Percentiles rank a stretch among this genome's conserved stretches.
Conservation (phyloP, 2,888 invertebrate species). For the Zaprionus obscuricornis region DNA sequence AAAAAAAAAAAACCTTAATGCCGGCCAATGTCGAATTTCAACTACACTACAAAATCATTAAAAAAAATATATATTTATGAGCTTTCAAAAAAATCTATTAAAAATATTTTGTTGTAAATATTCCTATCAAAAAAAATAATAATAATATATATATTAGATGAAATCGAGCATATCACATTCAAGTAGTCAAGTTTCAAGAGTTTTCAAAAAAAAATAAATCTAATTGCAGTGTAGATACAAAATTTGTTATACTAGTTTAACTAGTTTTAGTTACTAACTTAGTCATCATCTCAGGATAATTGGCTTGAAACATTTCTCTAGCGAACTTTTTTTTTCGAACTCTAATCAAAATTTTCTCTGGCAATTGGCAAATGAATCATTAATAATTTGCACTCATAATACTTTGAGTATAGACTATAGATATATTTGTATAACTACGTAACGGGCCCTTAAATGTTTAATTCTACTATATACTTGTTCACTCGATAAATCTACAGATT, state of each 20-base stretch:
- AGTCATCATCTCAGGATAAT: constrained; percentile 18
- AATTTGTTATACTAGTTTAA: constrained; percentile 13
- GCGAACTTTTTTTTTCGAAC: neutral
- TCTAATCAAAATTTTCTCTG: constrained; percentile 7
- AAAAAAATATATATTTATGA: constrained; percentile 19
- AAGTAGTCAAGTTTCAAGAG: neutral
- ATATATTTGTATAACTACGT: neutral
- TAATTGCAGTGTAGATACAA: constrained; percentile 9
- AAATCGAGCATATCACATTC: too few relatives aligned
- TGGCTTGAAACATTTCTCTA: constrained; percentile 21
- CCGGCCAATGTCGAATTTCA: constrained; percentile 75
- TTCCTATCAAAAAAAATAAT: too few relatives aligned
- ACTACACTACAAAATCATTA: constrained; percentile 29
- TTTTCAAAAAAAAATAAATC: constrained; percentile 27
- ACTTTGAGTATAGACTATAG: too few relatives aligned
- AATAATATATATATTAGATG: too few relatives aligned
- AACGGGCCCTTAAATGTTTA: too few relatives aligned
- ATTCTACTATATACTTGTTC: too few relatives aligned
- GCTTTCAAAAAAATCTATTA: too few relatives aligned
- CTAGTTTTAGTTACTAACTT: constrained; percentile 1
- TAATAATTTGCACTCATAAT: constrained; percentile 27
- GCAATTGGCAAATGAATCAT: constrained; percentile 32
- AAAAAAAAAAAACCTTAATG: constrained; percentile 47
- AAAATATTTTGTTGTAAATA: too few relatives aligned
- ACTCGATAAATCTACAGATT: too few relatives aligned